Conservation (phyloP, 2,113 vertebrate genomes). For the Coregonus clupeaformis region DNA sequence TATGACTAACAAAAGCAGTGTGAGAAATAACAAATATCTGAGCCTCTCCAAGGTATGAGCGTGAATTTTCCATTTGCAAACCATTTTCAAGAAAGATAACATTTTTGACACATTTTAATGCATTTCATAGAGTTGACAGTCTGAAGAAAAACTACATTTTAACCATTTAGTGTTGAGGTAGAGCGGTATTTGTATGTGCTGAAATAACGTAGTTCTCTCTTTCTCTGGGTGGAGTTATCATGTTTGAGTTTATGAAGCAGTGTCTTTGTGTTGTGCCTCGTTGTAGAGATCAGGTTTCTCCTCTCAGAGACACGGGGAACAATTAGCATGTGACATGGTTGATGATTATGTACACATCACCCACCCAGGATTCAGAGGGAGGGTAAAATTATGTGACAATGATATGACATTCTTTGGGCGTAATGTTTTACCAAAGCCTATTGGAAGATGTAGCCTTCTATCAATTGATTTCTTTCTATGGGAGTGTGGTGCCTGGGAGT, state of each 20-base stretch:
- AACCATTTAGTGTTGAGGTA: slow-evolving; percentile 6
- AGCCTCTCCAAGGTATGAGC: slow-evolving; percentile 21
- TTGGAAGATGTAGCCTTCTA: no score
- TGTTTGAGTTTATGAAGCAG: background rate
- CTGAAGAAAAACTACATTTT: slow-evolving; percentile 2
- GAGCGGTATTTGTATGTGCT: background rate
- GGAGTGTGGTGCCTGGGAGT: no score
- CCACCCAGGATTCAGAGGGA: no score
- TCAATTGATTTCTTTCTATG: no score
- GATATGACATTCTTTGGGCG: no score
- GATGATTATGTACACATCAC: slow-evolving; percentile 24
- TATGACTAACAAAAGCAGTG: slow-evolving; percentile 34
- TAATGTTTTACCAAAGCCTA: no score
- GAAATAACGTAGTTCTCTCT: background rate
- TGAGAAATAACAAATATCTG: slow-evolving; percentile 9
- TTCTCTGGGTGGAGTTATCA: no score
- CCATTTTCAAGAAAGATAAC: slow-evolving; percentile 9
- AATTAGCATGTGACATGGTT: slow-evolving; percentile 47
- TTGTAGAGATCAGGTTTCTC: slow-evolving; percentile 49
- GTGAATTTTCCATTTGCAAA: slow-evolving; percentile 34
- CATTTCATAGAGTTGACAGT: slow-evolving; percentile 25
- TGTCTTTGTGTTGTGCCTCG: slow-evolving; percentile 22
- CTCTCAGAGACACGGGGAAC: slow-evolving; percentile 40
- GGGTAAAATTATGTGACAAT: no score
- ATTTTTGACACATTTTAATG: background rate